Base-by-base conservation (phyloP, 2,113 vertebrate genomes). In the Cricetomys ansorgei region DNA sequence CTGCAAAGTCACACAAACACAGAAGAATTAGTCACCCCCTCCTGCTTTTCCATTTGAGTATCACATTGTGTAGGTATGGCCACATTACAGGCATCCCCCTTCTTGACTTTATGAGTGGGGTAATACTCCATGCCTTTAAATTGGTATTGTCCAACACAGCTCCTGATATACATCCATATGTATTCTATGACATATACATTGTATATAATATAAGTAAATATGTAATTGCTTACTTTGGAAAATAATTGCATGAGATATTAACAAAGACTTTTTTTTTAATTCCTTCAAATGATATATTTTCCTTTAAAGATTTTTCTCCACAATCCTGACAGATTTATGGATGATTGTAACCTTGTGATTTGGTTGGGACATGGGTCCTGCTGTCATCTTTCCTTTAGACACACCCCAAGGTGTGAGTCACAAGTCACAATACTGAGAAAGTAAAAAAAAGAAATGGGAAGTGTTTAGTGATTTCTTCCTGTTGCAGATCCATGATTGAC, bases 271-370 rank as follows among this genome's bases (percentile, higher is more conserved):
- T 92, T 88, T n/a, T 92, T 88, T 81, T 4, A 83, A 48, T 88
- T 87, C 21, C 94, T 88, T 72, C 9, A 73, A 88, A 89, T 19
- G 73, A 65, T 85, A 84, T 93, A 0, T 57, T 91, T 92, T 69
- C 92, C 80, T 37, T 85, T 12, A 64, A 95, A 67, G 59, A 59
- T 7, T 23, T 50, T n/a, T 16, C 43, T 0, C 27, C 31, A 92
- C 67, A 69, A 90, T 94, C 17, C 15, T 80, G 62, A 50, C 57
- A 72, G 3, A 80, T 94, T 94, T 89, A 94, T 96, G 86, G 57
- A 97, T 57, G 53, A 76, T 55, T 69, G 29, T 83, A 88, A 93
- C 15, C 96, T 89, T 96, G 96, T 95, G 92, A 97, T 88, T 12
- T 95, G 62, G 7, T 27, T 83, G 67, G 93, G 62, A 91, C 43